phyloP scores from a whole-genome alignment of 1,140 invertebrate species.

The Saxidomus purpurata region DNA sequence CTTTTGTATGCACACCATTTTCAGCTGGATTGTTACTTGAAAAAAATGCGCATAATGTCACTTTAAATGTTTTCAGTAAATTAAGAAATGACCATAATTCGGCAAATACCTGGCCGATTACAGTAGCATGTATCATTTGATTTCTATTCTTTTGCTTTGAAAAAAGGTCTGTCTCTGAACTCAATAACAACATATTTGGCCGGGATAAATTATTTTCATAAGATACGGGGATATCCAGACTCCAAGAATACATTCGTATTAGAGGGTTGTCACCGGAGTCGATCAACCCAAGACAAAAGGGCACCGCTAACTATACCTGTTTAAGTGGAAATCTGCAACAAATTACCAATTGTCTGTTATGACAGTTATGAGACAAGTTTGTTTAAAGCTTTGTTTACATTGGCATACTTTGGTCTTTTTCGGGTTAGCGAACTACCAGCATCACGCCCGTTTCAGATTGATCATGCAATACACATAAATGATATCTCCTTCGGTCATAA shows the following conservation, averaged over 20 bases:
- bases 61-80: not conserved
- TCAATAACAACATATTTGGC: not conserved
- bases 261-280: not conserved
- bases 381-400: not conserved
- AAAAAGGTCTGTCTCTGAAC: not conserved
- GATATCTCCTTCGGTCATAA: not conserved
- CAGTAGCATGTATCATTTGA: not conserved
- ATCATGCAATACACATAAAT: not conserved
- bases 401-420: slow-evolving; percentile 3
- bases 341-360: not conserved
- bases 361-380: not conserved
- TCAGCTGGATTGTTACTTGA: too few species aligned
- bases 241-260: not conserved
- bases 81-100: not conserved
- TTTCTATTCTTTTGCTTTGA: not conserved
- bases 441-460: not conserved
- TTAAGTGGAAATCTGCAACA: too few species aligned
- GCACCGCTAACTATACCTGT: not conserved
- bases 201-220: not conserved
- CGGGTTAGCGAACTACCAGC: not conserved
- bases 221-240: not conserved
- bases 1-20: too few species aligned
- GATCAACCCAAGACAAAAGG: not conserved
- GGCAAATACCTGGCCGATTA: not conserved
- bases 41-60: too few species aligned